Conservation (phyloP, 2,888 invertebrate genomes). For the Ochropleura plecta region DNA sequence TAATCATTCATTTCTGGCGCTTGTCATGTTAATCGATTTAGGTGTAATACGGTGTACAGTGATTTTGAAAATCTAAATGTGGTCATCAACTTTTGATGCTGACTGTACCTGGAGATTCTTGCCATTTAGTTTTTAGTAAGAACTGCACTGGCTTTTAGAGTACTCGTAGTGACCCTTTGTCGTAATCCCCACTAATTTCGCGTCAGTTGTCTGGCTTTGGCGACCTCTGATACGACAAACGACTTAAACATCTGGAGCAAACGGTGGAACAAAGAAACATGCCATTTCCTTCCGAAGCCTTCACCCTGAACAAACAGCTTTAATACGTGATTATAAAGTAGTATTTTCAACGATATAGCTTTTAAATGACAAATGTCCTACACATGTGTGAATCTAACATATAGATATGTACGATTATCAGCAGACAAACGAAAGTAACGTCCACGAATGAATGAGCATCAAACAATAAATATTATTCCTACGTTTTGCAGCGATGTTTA, state of each 20-base stretch:
- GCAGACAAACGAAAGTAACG: conserved; percentile 44
- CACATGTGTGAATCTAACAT: conserved; percentile 34
- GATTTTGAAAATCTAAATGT: no score
- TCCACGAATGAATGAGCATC: conserved; percentile 41
- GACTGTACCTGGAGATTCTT: background rate
- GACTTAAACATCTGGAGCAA: conserved; percentile 48
- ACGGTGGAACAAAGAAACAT: conserved; percentile 36
- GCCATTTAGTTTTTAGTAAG: background rate
- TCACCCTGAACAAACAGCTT: conserved; percentile 16
- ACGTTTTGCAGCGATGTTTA: conserved; percentile 44
- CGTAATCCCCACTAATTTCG: background rate
- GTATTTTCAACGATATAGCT: conserved; percentile 17
- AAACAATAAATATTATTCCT: conserved; percentile 50
- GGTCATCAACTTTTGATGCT: no score
- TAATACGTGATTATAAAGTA: conserved; percentile 12
- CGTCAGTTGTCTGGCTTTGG: conserved; percentile 15
- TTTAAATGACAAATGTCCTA: conserved; percentile 24
- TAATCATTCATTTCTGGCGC: no score
- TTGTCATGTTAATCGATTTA: no score
- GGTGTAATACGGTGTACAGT: no score
- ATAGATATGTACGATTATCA: conserved; percentile 10
- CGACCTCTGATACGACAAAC: conserved; percentile 34
- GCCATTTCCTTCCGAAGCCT: conserved; percentile 29
- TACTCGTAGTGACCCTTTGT: background rate
- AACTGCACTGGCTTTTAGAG: conserved; percentile 5